These are phyloP conservation scores for Lochmaea capreae DNA, from an alignment of 2,888 invertebrate genomes.

Conservation along the genomic window DNA sequence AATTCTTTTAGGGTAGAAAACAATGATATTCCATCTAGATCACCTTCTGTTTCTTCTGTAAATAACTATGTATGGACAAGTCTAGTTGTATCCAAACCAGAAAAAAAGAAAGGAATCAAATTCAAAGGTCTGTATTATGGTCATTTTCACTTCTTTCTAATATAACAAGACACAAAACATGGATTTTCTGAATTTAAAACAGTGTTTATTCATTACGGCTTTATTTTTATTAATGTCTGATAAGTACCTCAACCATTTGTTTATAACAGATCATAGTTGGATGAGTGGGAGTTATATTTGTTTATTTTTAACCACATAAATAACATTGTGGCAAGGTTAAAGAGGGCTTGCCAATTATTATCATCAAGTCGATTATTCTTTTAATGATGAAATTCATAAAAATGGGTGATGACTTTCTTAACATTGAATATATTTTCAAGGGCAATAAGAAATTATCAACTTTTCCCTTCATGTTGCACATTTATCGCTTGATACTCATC, in stretches of 20 bases:
- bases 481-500: too few relatives aligned
- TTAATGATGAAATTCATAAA: too few relatives aligned
- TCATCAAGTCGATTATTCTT: too few relatives aligned
- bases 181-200: background rate
- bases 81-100: constrained; percentile 57
- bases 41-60: constrained; percentile 70
- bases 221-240: background rate
- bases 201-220: background rate
- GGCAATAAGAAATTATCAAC: too few relatives aligned
- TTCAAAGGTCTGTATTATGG: constrained; percentile 36
- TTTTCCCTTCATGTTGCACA: too few relatives aligned
- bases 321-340: too few relatives aligned
- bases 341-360: too few relatives aligned
- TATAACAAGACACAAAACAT: background rate
- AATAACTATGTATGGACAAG: constrained; percentile 66
- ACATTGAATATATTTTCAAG: too few relatives aligned
- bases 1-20: constrained; percentile 52
- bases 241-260: background rate
- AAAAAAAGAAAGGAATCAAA: constrained; percentile 49
- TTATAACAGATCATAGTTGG: too few relatives aligned
- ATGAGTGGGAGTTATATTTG: too few relatives aligned
- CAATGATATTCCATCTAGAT: constrained; percentile 67
- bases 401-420: too few relatives aligned
- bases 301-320: too few relatives aligned
- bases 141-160: background rate